A percentile compares a stretch with the other conserved stretches of the same genome.
Conservation (phyloP, 2,888 invertebrate species). For the Dioctria rufipes region DNA sequence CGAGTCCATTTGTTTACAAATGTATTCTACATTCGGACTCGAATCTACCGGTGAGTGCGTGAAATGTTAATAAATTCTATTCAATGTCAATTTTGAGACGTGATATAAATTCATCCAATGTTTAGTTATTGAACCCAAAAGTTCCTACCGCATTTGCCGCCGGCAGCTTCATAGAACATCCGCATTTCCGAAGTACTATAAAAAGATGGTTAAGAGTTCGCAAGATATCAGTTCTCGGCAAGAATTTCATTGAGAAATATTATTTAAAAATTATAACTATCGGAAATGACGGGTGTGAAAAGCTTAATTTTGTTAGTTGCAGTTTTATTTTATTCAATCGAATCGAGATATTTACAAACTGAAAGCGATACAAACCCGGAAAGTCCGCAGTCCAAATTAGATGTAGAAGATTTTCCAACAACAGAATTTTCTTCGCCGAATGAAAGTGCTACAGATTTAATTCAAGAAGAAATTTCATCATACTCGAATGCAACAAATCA, state of each 20-base stretch:
- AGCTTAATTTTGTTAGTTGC: background rate
- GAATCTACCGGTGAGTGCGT: background rate
- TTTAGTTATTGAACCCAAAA: background rate
- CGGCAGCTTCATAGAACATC: slow-evolving; percentile 17
- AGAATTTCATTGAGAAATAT: slow-evolving; percentile 7
- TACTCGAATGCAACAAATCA: background rate
- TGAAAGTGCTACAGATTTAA: background rate
- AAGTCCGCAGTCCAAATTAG: background rate
- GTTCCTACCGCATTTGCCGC: background rate
- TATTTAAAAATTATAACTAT: background rate
- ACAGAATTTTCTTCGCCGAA: background rate
- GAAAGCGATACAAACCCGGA: slow-evolving; percentile 27
- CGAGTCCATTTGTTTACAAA: no score
- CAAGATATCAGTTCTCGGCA: slow-evolving; percentile 25
- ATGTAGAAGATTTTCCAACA: slow-evolving; percentile 8
- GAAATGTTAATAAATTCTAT: slow-evolving; percentile 6
- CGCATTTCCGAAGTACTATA: slow-evolving; percentile 39
- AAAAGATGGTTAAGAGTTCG: background rate
- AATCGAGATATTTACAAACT: slow-evolving; percentile 24
- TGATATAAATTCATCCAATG: slow-evolving; percentile 35
- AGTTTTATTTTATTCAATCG: background rate
- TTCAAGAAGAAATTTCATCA: slow-evolving; percentile 3
- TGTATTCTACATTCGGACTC: no score
- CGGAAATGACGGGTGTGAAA: slow-evolving; percentile 28
- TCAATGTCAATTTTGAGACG: slow-evolving; percentile 25